Evolutionary conservation across 1,140 invertebrate genomes (phyloP).

Genomic region (Dinoponera quadriceps): DNA sequence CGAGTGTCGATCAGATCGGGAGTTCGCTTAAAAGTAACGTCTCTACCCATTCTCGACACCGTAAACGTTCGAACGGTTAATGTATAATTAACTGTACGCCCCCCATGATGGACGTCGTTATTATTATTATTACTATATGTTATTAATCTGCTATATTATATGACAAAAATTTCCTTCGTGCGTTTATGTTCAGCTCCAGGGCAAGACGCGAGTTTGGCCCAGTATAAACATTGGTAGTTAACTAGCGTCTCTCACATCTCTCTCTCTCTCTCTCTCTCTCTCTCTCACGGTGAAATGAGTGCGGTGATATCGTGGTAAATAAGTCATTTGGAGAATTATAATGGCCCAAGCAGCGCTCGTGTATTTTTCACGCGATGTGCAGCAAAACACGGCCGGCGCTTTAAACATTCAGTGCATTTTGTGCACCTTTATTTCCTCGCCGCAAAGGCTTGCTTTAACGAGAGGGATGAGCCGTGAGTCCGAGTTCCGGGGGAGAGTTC

Average conservation of each 20-base stretch:
- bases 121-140: too few species aligned
- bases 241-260: too few species aligned
- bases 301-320: too few species aligned
- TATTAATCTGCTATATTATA: too few species aligned
- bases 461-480: slow-evolving; percentile 30
- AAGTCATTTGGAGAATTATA: slow-evolving; percentile 7
- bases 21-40: not conserved
- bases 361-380: not conserved
- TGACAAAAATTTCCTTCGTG: too few species aligned
- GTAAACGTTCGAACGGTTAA: slow-evolving; percentile 4
- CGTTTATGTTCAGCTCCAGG: too few species aligned
- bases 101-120: slow-evolving; percentile 6
- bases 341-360: not conserved
- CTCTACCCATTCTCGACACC: slow-evolving; percentile 12
- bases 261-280: too few species aligned
- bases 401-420: slow-evolving; percentile 23
- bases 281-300: not conserved
- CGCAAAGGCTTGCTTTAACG: not conserved
- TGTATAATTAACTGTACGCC: too few species aligned
- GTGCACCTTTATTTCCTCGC: not conserved
- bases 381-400: not conserved
- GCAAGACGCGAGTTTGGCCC: too few species aligned
- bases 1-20: not conserved
- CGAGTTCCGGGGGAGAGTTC: slow-evolving; percentile 1
- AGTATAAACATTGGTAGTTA: too few species aligned